A percentile compares a stretch with the other conserved stretches of the same genome.
Conservation (phyloP, 2,113 vertebrate species). For the Platysteira castanea region DNA sequence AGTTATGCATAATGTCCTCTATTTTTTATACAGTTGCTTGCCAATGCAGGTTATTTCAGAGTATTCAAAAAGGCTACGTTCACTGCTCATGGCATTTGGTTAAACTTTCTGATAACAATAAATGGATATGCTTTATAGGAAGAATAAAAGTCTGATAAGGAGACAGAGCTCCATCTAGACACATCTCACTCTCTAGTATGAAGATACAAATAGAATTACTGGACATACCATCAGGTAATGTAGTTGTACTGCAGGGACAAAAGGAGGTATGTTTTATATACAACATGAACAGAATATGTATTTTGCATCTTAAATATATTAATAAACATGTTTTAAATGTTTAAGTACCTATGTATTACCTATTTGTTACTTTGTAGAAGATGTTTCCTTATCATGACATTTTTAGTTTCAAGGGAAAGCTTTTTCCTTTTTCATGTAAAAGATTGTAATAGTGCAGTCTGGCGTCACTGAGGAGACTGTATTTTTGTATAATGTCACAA, state of each 20-base stretch:
- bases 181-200: not conserved
- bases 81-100: not conserved
- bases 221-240: slow-evolving; percentile 26
- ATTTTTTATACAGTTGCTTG: slow-evolving; percentile 14
- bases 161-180: not conserved
- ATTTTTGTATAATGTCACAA: slow-evolving; percentile 72
- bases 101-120: slow-evolving; percentile 35
- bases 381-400: slow-evolving; percentile 28
- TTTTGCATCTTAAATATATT: slow-evolving; percentile 71
- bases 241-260: slow-evolving; percentile 38
- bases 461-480: slow-evolving; percentile 67
- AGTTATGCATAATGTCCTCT: slow-evolving; percentile 18
- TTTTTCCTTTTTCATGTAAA: slow-evolving; percentile 52
- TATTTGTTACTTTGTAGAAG: slow-evolving; percentile 65
- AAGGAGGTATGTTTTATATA: slow-evolving; percentile 57
- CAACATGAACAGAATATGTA: slow-evolving; percentile 63
- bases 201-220: slow-evolving; percentile 5
- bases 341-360: slow-evolving; percentile 62
- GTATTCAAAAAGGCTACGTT: not conserved
- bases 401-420: slow-evolving; percentile 31
- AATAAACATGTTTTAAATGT: slow-evolving; percentile 70
- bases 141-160: not conserved
- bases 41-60: not conserved
- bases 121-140: not conserved
- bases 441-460: slow-evolving; percentile 68